Conservation (phyloP, 2,113 vertebrate species). For the Neoarius graeffei region DNA sequence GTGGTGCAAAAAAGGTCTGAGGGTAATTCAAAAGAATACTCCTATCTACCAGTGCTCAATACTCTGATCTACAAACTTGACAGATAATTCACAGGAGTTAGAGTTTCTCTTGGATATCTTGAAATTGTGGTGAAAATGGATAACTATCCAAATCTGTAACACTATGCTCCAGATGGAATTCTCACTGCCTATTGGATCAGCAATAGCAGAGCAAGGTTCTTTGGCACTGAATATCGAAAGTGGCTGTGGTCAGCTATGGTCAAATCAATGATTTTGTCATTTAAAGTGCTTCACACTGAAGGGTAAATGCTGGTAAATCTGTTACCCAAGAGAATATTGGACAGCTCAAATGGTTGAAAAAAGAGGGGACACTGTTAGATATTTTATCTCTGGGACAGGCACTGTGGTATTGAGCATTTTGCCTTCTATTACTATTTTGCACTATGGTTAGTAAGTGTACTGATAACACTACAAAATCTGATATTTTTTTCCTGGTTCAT, state of each 20-base stretch:
- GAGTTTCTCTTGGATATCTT: neutral
- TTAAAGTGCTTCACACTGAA: neutral
- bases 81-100: neutral
- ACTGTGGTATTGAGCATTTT: neutral
- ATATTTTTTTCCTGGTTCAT: neutral
- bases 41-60: neutral
- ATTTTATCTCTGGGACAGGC: neutral
- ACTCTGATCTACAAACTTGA: neutral
- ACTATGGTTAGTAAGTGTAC: neutral
- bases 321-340: neutral
- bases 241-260: neutral
- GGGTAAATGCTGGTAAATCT: neutral
- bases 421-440: neutral
- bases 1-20: neutral
- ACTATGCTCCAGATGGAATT: neutral
- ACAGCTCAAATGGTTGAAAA: neutral
- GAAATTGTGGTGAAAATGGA: neutral
- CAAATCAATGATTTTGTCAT: conserved; percentile 2
- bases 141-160: neutral
- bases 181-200: neutral
- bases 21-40: neutral
- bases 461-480: neutral
- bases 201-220: neutral
- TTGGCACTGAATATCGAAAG: neutral
- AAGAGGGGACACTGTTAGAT: neutral